Conservation (phyloP, 2,113 vertebrate genomes). For the Sminthopsis crassicaudata region DNA sequence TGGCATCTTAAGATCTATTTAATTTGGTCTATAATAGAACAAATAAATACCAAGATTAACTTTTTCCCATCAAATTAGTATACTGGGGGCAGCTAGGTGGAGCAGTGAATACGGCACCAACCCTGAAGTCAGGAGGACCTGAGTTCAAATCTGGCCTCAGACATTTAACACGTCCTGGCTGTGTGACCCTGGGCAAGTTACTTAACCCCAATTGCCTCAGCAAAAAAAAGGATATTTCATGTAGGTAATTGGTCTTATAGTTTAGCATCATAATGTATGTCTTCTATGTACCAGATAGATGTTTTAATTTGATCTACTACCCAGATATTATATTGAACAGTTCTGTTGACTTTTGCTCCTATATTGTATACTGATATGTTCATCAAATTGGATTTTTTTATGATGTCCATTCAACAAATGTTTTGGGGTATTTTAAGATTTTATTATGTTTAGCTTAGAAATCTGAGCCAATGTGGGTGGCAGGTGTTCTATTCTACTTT, state of each 20-base stretch:
- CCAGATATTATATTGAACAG: not conserved
- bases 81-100: too few species aligned
- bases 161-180: too few species aligned
- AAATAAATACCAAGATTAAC: not conserved
- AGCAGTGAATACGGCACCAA: too few species aligned
- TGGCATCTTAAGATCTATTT: not conserved
- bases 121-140: too few species aligned
- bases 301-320: not conserved
- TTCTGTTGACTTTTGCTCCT: not conserved
- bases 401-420: slow-evolving; percentile 52
- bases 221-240: not conserved
- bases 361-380: not conserved
- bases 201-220: too few species aligned
- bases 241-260: not conserved
- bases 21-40: not conserved
- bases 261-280: not conserved
- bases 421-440: slow-evolving; percentile 11
- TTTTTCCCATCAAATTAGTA: not conserved
- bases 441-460: slow-evolving; percentile 29
- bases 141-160: too few species aligned
- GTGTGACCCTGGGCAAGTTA: too few species aligned
- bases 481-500: slow-evolving; percentile 49
- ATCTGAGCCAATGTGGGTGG: slow-evolving; percentile 52
- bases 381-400: slow-evolving; percentile 39
- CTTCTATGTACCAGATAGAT: not conserved